Evolutionary conservation across 2,888 invertebrate genomes (phyloP), one percentile per base, ranked within the genome.

Genomic region (Sminthurides aquaticus): DNA sequence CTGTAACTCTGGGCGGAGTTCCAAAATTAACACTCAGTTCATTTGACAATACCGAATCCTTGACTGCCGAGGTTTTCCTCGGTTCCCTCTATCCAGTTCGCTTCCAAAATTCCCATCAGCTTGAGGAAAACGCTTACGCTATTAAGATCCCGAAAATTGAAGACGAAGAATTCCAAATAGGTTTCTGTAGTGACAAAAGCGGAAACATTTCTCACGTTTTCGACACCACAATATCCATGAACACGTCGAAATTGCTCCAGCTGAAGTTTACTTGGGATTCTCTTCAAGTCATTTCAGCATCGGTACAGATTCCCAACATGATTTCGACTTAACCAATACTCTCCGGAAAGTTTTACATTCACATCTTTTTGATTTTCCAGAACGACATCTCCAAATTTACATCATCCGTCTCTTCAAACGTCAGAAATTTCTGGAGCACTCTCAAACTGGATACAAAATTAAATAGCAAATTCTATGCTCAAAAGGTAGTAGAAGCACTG

Each of bases 221-320:
- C 22, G 29, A 52, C 43, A 2, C 59, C 1, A 26, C 15, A 11
- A 11, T 64, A 8, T 26, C 59, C 5, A 20, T 64, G 3, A 64
- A 64, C 25, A 54, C 57, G 1, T 63, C 63, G 1, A 57, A 57
- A 27, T 49, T 57, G 3, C 27, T 63, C 20, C 49, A 48, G 29
- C 20, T 57, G n/a, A 2, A 48, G 18, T 43, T 22, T 22, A 3
- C 26, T 3, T 63, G 63, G 63, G 24, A 49, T 15, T 15, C n/a
- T 18, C 18, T 18, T 43, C 43, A 43, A 43, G 18, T 43, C 43
- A 8, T 18, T 18, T 43, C 18, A 11, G 43, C 43, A 8, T 11
- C 18, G 43, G 43, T 43, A 43, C 8, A 43, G 43, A 8, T n/a
- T n/a, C n/a, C n/a, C n/a, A n/a, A n/a, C n/a, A n/a, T n/a, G n/a